These are phyloP conservation scores for Nebria salina DNA, from an alignment of 2,888 invertebrate genomes.

Conservation along the genomic window DNA sequence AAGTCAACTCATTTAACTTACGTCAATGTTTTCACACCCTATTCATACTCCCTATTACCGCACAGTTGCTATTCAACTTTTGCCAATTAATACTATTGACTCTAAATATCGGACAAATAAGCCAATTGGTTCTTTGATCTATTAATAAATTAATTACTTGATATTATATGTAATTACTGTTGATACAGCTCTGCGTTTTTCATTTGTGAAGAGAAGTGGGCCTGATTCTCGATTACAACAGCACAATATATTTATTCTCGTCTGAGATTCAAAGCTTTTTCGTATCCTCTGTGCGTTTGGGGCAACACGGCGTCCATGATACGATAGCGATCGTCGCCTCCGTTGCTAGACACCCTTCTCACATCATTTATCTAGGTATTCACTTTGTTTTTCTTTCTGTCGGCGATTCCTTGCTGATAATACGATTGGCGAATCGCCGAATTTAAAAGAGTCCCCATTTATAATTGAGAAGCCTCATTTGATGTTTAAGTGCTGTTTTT, in stretches of 20 bases:
- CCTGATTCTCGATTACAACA: too few relatives aligned
- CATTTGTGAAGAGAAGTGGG: too few relatives aligned
- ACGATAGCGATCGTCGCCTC: conserved; percentile 52
- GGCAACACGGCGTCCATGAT: conserved; percentile 22
- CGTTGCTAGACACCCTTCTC: neutral
- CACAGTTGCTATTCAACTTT: too few relatives aligned
- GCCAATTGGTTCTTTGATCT: too few relatives aligned
- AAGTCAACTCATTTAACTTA: neutral
- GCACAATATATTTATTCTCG: conserved; percentile 3
- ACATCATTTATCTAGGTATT: neutral
- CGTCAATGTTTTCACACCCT: neutral
- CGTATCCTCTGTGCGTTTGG: neutral
- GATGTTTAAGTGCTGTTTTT: neutral
- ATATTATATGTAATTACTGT: too few relatives aligned
- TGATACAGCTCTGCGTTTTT: too few relatives aligned
- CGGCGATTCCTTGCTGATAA: conserved; percentile 4
- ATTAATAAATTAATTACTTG: too few relatives aligned
- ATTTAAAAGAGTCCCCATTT: neutral
- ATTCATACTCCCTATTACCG: neutral
- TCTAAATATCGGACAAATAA: too few relatives aligned
- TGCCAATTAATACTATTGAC: too few relatives aligned
- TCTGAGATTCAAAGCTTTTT: too few relatives aligned
- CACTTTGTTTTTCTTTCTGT: conserved; percentile 10
- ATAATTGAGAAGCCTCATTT: neutral
- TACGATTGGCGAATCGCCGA: conserved; percentile 5